These are phyloP conservation scores for Oxyura jamaicensis DNA, from an alignment of 2,113 vertebrate species.

Conservation along the genomic window DNA sequence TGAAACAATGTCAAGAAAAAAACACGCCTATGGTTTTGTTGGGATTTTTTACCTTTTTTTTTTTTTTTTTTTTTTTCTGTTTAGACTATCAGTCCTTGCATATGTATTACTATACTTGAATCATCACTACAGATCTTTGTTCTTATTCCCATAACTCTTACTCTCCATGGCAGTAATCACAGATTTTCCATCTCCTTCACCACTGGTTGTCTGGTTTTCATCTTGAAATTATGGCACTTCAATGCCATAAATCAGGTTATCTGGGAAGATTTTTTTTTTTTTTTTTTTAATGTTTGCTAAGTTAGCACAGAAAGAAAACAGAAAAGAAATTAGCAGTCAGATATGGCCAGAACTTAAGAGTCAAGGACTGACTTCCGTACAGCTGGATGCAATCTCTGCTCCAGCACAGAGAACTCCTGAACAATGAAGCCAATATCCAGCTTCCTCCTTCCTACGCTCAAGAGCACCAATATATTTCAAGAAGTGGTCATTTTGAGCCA, in stretches of 20 bases:
- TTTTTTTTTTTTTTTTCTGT: neutral
- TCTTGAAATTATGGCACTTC: neutral
- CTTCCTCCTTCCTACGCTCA: neutral
- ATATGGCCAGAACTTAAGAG: neutral
- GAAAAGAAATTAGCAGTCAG: neutral
- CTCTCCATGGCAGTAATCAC: neutral
- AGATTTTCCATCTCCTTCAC: neutral
- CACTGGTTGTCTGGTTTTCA: neutral
- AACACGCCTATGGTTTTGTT: fast-evolving
- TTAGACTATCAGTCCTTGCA: neutral
- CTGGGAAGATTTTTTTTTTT: neutral
- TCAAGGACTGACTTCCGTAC: neutral
- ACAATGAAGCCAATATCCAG: neutral
- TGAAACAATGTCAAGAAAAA: neutral
- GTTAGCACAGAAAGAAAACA: neutral
- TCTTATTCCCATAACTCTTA: neutral
- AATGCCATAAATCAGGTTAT: neutral
- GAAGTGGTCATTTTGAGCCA: neutral
- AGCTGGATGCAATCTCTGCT: neutral
- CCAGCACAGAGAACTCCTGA: neutral
- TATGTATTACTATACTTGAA: neutral
- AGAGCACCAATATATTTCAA: neutral
- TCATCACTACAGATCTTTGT: neutral
- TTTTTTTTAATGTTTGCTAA: neutral
- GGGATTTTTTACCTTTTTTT: neutral